Evolutionary conservation across 2,113 vertebrate species (phyloP).

Genomic region (Mus spicilegus): DNA sequence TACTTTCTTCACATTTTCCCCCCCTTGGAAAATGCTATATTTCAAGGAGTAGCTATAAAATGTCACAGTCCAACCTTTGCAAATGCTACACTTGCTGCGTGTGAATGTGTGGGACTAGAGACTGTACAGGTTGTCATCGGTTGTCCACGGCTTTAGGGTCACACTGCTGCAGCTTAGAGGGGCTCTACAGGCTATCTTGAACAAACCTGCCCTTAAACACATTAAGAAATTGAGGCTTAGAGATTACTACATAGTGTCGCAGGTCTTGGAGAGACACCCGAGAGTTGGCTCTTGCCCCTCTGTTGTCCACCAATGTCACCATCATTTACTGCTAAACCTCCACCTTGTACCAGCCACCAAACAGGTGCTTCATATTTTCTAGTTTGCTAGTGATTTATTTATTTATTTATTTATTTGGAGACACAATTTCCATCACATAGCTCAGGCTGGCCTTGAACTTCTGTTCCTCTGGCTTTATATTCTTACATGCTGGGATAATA

Average conservation of each 20-base stretch:
- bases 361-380: background rate
- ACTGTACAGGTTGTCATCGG: rapidly evolving
- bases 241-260: no score
- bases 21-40: background rate
- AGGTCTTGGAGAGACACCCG: background rate
- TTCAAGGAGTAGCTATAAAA: background rate
- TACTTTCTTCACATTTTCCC: background rate
- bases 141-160: background rate
- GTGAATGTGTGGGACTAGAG: background rate
- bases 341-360: background rate
- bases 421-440: background rate
- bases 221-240: background rate
- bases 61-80: background rate
- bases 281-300: rapidly evolving
- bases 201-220: background rate
- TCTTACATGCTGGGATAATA: background rate
- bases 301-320: background rate
- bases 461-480: background rate
- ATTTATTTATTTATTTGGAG: background rate
- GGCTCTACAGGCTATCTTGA: background rate
- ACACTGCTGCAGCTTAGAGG: background rate
- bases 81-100: background rate
- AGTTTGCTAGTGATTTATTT: background rate
- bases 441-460: background rate
- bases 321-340: rapidly evolving